Conservation (phyloP, 2,797 vertebrate species). For the Crypturellus tataupa region DNA sequence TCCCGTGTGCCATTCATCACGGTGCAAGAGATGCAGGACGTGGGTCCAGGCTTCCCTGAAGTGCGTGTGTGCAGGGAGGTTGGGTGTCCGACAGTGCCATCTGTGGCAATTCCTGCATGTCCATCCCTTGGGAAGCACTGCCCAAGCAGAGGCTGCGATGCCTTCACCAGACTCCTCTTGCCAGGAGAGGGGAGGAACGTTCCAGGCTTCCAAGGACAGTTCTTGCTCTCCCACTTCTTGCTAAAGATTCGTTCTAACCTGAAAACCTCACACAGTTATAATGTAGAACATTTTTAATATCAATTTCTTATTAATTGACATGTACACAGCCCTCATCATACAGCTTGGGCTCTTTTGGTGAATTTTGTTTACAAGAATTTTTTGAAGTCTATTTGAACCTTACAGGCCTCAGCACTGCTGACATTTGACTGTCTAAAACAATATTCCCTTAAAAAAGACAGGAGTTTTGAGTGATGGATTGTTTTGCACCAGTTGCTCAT, state of each 20-base stretch:
- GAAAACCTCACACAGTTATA: not conserved
- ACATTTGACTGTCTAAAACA: not conserved
- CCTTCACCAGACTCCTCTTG: no score
- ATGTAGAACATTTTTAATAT: not conserved
- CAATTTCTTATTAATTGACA: constrained; percentile 16
- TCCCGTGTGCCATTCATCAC: no score
- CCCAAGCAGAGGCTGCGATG: no score
- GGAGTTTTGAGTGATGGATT: not conserved
- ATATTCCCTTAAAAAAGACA: constrained; percentile 2
- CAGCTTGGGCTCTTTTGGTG: not conserved
- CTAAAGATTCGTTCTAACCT: not conserved
- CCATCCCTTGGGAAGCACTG: no score
- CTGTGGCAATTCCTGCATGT: no score
- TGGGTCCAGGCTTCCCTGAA: no score
- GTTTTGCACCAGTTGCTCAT: not conserved
- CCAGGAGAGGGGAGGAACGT: no score
- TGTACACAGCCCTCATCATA: not conserved
- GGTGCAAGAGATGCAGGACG: no score
- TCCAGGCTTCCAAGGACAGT: not conserved
- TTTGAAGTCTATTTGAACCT: not conserved
- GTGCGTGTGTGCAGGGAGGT: no score
- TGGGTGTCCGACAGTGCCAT: no score
- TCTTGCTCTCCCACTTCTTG: not conserved
- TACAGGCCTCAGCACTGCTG: not conserved
- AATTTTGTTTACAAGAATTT: not conserved